Percentiles rank a stretch among this genome's conserved stretches.
phyloP scores from a whole-genome alignment of 2,113 vertebrate species.

The Terrapene triunguis region DNA sequence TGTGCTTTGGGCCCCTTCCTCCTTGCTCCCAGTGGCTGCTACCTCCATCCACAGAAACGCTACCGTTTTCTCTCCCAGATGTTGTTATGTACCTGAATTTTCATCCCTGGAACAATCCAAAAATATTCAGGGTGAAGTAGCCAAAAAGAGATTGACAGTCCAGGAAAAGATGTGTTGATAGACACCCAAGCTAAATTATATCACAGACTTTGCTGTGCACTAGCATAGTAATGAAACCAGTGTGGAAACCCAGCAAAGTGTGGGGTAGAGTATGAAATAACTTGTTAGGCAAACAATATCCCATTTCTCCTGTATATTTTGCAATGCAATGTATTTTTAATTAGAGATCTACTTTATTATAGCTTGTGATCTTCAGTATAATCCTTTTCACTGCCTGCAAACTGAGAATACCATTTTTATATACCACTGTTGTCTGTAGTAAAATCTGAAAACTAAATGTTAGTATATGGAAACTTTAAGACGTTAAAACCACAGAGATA shows the following conservation, averaged over 20 bases:
- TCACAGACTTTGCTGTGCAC: neutral
- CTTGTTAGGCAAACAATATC: neutral
- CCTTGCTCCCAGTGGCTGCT: neutral
- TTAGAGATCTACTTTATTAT: neutral
- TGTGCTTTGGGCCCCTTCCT: neutral
- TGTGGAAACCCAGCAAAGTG: neutral
- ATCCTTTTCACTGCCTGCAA: neutral
- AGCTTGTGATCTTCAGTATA: rapidly evolving
- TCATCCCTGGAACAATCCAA: neutral
- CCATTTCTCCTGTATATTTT: neutral
- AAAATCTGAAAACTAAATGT: neutral
- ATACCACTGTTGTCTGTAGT: neutral
- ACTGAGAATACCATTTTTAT: neutral
- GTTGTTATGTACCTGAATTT: neutral
- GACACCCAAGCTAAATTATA: neutral
- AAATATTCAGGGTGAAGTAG: neutral
- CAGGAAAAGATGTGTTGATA: neutral
- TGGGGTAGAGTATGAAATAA: neutral
- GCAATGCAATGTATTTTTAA: neutral
- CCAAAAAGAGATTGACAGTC: neutral
- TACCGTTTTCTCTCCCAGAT: neutral
- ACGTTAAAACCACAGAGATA: neutral
- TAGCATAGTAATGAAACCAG: neutral
- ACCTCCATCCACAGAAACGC: neutral
- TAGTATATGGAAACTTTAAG: neutral